Evolutionary conservation across 2,797 vertebrate genomes (phyloP), one percentile per base, ranked within the genome.

Genomic region (Psittacula echo): DNA sequence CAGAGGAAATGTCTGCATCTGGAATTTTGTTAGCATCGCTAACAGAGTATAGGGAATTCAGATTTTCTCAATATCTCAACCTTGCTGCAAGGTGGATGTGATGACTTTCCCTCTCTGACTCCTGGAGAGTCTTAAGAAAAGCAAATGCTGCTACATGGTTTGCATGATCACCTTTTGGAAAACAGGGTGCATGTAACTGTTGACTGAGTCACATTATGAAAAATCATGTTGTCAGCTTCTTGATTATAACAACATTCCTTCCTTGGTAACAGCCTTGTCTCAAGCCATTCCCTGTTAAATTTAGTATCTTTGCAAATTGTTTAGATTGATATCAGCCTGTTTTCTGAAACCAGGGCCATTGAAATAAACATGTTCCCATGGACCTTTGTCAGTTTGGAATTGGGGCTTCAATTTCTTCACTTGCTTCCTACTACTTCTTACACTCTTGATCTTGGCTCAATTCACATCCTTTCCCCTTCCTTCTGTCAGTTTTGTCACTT

Each of bases 271-370:
- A 76, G 48, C 56, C 32, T 60, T 82, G 44, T 90, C 51, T 89
- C 44, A 64, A 92, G 48, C 64, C 22, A 67, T 65, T 67, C 84
- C 72, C 89, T 93, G 60, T 19, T 77, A 74, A 76, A 80, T 85
- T 85, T 78, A 93, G 95, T 95, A 82, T 32, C 77, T 80, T 95
- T 95, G 74, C 74, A 93, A 90, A 93, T 91, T 48, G 12, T 54
- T 88, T 68, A 74, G 64, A 58, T 76, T 79, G 44, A 16, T 89
- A 89, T 70, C n/a, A 20, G 37, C 41, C 70, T 90, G 70, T 72
- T 91, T 90, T 64, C 50, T 87, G 71, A 92, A 96, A 76, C 9
- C 7, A 58, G 65, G 73, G 42, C 60, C 60, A 65, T 74, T 95
- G 86, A 87, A 95, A 90, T 85, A 90, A 93, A 64, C 32, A 83